phyloP scores from a whole-genome alignment of 2,113 vertebrate species.

The Gymnorhina tibicen region DNA sequence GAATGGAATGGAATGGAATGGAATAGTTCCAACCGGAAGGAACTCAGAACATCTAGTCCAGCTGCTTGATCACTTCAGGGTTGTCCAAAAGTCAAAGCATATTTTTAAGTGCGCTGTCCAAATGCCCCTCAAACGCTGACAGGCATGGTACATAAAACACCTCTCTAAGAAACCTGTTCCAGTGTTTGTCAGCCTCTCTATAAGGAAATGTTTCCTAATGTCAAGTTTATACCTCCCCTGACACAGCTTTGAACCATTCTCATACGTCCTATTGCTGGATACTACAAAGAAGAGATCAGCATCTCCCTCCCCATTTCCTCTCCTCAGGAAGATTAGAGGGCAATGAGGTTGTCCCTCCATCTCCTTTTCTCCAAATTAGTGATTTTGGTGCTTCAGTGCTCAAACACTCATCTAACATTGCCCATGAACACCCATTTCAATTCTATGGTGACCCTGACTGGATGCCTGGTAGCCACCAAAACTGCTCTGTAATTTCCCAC shows the following conservation, averaged over 20 bases:
- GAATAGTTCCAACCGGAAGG: neutral
- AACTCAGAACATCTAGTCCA: neutral
- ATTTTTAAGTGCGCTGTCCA: neutral
- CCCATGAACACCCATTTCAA: neutral
- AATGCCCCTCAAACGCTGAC: neutral
- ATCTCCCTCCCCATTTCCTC: neutral
- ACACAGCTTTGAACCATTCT: neutral
- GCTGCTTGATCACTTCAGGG: neutral
- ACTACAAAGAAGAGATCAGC: neutral
- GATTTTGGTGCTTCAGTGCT: neutral
- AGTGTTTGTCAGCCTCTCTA: neutral
- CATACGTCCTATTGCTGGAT: accelerated
- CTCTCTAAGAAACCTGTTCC: neutral
- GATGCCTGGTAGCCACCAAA: neutral
- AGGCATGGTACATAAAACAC: accelerated
- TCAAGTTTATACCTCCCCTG: neutral
- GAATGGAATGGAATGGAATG: neutral
- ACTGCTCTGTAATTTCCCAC: accelerated
- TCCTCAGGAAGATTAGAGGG: neutral
- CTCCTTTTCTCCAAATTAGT: neutral
- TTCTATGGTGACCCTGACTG: neutral
- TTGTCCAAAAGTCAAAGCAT: neutral
- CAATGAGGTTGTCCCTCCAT: accelerated
- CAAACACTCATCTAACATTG: neutral
- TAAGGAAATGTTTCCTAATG: neutral